Evolutionary conservation across 92 coral and sea anemone species (phyloP), one percentile per base, ranked within the genome.

Genomic region (Epizoanthus illoricatus): DNA sequence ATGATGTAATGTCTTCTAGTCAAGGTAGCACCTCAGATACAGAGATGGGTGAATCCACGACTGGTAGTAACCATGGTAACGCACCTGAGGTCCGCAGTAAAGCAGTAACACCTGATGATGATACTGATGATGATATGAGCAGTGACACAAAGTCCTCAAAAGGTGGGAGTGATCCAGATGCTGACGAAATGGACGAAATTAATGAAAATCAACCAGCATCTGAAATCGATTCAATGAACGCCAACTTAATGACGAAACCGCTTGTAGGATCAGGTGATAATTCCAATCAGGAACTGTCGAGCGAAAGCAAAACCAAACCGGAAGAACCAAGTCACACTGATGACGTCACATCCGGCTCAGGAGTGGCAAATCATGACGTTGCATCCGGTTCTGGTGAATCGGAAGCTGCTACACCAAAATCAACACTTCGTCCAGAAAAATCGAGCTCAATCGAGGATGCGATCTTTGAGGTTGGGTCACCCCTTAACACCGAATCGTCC

Each of bases 371-470:
- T 18, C 42, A 68, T 61, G 84, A 74, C 63, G 67, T 54, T 3
- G 73, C 18, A 0, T 73, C 80, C 7, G 63, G 49, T 47, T 85
- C 85, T 36, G 88, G 72, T 6, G 85, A 59, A 68, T 39, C 70
- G 57, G 85, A 71, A 39, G 49, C 65, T 57, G 49, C 72, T 11
- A 84, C 81, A 19, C 54, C 57, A 1, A 85, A 76, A 76, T 64
- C 72, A 12, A 81, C 87, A 49, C 64, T 65, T 4, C 56, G 52
- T 55, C 63, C 75, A 7, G 75, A 43, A 10, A 71, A 65, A 23
- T 40, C 66, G 47, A 62, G 49, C 71, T 81, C 86, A 64, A 92
- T 89, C 41, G 92, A 93, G 81, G 97, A 93, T 67, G 94, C 95
- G 60, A 86, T 91, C 43, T 89, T 84, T 65, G 91, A 92, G 39